phyloP scores from a whole-genome alignment of 2,888 invertebrate genomes.

The Oasisia sp. region DNA sequence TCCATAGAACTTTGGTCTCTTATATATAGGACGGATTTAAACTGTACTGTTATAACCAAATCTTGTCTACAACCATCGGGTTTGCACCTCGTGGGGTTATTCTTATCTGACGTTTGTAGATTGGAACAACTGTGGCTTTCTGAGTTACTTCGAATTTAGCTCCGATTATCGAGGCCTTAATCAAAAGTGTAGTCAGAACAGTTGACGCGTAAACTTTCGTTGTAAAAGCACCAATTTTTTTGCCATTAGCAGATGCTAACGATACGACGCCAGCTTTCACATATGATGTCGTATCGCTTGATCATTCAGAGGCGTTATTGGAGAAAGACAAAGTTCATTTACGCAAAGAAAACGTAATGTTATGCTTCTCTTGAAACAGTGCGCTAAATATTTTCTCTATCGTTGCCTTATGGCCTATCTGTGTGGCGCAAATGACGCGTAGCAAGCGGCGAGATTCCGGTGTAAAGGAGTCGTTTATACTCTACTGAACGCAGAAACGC shows the following conservation, averaged over 20 bases:
- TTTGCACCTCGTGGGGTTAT: background rate
- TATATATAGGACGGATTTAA: background rate
- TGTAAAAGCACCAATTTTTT: background rate
- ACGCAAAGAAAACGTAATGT: background rate
- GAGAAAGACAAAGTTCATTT: background rate
- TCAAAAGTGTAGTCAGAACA: background rate
- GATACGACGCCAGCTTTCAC: background rate
- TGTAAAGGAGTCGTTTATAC: background rate
- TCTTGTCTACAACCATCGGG: background rate
- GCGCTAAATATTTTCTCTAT: background rate
- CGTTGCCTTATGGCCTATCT: background rate
- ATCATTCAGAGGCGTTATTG: background rate
- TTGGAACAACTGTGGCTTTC: background rate
- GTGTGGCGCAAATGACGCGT: background rate
- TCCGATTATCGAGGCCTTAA: background rate
- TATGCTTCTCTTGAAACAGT: background rate
- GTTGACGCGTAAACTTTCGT: background rate
- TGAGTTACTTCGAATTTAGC: background rate
- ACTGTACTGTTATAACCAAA: background rate
- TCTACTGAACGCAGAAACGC: background rate
- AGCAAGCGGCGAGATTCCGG: background rate
- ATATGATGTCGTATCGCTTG: background rate
- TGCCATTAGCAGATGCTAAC: background rate
- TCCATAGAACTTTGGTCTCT: background rate
- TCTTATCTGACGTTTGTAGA: background rate